Conservation (phyloP, 2,113 vertebrate species). For the Gobius niger region DNA sequence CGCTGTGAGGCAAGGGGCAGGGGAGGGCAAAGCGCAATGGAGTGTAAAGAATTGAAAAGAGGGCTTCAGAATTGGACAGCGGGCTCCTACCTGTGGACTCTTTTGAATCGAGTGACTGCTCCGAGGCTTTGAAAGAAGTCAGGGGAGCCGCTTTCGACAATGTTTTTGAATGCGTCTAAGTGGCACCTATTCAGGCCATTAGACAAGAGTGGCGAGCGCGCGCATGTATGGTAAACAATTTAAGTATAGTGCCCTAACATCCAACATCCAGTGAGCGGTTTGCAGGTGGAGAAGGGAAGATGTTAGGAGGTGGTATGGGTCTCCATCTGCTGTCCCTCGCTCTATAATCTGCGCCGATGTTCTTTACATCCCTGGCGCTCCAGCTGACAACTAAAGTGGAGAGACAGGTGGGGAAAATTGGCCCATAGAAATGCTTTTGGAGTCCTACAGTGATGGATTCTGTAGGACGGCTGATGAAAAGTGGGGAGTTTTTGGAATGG, state of each 20-base stretch:
- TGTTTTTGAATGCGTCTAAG: slow-evolving; percentile 46
- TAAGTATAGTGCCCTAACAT: slow-evolving; percentile 53
- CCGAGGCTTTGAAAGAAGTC: slow-evolving; percentile 29
- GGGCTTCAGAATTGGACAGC: slow-evolving; percentile 46
- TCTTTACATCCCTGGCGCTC: slow-evolving; percentile 42
- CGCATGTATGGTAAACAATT: slow-evolving; percentile 59
- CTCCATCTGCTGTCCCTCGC: slow-evolving; percentile 46
- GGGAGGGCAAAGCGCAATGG: slow-evolving; percentile 51
- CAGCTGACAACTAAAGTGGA: slow-evolving; percentile 70
- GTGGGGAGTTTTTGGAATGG: slow-evolving; percentile 22
- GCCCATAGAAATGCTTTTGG: slow-evolving; percentile 47
- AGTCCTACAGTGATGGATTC: slow-evolving; percentile 43
- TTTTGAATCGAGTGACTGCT: slow-evolving; percentile 28
- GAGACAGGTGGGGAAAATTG: slow-evolving; percentile 48
- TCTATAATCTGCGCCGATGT: slow-evolving; percentile 63
- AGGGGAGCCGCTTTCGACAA: slow-evolving; percentile 48
- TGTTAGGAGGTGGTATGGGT: slow-evolving; percentile 12
- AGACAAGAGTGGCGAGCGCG: slow-evolving; percentile 48
- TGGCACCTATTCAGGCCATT: slow-evolving; percentile 66
- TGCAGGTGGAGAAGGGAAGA: slow-evolving; percentile 17
- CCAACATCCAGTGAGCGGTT: slow-evolving; percentile 51
- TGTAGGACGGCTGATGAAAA: slow-evolving; percentile 24
- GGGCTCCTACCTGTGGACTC: slow-evolving; percentile 56
- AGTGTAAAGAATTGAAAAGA: slow-evolving; percentile 72
- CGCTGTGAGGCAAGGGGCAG: slow-evolving; percentile 54